Conservation (phyloP, 2,113 vertebrate species). For the Corythaixoides concolor region DNA sequence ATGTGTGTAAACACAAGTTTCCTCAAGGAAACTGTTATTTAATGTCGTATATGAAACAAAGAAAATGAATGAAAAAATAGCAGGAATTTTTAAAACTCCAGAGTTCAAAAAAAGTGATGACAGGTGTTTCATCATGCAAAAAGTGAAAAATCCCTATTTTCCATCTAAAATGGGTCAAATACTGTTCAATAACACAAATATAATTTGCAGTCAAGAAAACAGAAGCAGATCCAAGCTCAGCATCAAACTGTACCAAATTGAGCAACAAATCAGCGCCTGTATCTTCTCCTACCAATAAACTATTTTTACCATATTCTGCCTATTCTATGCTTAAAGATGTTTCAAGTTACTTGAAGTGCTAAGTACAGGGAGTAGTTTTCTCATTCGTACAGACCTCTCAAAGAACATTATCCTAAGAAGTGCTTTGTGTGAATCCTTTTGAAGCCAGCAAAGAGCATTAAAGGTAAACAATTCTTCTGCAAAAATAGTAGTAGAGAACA, state of each 20-base stretch:
- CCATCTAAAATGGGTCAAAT: background rate
- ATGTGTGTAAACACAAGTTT: background rate
- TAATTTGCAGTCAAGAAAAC: background rate
- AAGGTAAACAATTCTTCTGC: background rate
- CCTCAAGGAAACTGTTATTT: background rate
- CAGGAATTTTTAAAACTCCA: background rate
- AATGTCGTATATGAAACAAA: background rate
- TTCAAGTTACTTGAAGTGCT: background rate
- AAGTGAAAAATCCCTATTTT: background rate
- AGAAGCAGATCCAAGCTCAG: background rate
- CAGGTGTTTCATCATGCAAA: background rate
- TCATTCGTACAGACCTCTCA: background rate
- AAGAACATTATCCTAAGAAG: no score
- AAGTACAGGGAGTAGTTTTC: background rate
- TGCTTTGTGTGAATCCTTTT: background rate
- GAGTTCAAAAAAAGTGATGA: background rate
- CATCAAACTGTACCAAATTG: background rate
- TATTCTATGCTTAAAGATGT: background rate
- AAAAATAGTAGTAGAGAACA: background rate
- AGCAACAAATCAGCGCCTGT: background rate
- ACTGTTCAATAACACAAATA: background rate
- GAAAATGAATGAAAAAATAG: background rate
- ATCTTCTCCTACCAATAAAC: background rate
- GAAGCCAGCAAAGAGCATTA: background rate
- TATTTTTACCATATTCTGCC: background rate